Evolutionary conservation across 2,888 invertebrate species (phyloP), one percentile per base, ranked within the genome.

Genomic region (Muschampia plurimacula): DNA sequence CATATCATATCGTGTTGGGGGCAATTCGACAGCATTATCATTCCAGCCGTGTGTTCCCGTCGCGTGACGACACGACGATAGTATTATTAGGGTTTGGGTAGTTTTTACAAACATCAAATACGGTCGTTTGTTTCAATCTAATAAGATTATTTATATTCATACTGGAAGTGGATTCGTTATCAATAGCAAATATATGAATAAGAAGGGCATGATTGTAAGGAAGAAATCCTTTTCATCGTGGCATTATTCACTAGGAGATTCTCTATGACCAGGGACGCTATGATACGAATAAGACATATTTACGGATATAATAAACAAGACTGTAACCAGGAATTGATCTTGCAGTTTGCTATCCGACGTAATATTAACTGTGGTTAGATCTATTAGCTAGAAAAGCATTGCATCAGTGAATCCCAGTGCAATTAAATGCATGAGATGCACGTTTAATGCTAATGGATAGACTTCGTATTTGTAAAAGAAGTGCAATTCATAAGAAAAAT

Each of bases 1-100:
- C 22, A 22, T 22, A 22, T 22, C 1, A 55, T 67, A 15, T 67
- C 67, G 67, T 67, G 67, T 55, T 55, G 22, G 39, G 39, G 36
- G 15, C 55, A 15, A 69, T 69, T 69, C 62, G 69, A 32, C 59
- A 2, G 22, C 59, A 44, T 52, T 52, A 52, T 22, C 9, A 60
- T 69, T 68, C 62, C 39, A 5, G 8, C 32, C 52, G 32, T 36
- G 67, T 12, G 52, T 32, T n/a, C 36, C 15, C 39, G 12, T 62
- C 39, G 44, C 69, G 39, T 63, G 69, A 69, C 22, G 22, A 36
- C 60, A 68, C 44, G 67, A 36, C 9, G 22, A 6, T 28, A 10
- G 10, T 32, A 28, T 7, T 12, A 6, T 59, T 36, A 28, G 13
- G n/a, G 55, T 22, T 5, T 55, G 9, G 22, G 15, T 6, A 55